Evolutionary conservation across 2,797 vertebrate genomes (phyloP), one percentile per base, ranked within the genome.

Genomic region (Rhabdomys pumilio): DNA sequence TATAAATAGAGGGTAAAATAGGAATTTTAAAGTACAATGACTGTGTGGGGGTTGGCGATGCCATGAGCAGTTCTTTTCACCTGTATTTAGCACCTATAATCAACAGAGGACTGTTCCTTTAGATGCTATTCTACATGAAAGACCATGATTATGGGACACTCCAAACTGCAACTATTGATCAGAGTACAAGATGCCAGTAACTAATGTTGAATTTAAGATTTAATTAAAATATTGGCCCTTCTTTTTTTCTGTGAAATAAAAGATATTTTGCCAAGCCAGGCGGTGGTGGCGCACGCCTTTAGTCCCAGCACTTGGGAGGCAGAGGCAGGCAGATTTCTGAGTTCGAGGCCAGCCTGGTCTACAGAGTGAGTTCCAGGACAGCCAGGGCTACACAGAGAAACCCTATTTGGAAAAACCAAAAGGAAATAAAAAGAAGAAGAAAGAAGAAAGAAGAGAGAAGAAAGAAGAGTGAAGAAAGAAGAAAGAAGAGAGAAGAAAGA

Each of bases 201-300:
- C 11, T n/a, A n/a, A 82, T 22, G 50, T 79, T 84, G 34, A 93
- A 17, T 79, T 26, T 79, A 67, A 93, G 44, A 76, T 8, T 75
- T 26, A 83, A 91, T 87, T 93, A 9, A 94, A 95, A 38, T 4
- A 31, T 63, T 93, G 75, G 92, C 5, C 59, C 31, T 91, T 90
- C 83, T 95, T 87, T 95, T 85, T 87, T 69, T 77, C 76, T 96
- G 82, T 81, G 85, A 65, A 90, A 63, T 67, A 77, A 38, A 93
- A 95, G 89, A 89, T 19, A 86, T 61, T 73, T 84, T 75, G 90
- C 29, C 67, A 77, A 50, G 50, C 10, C 10, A 10, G 10, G 50
- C 50, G 11, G 50, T 50, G 50, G 10, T 50, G 50, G 10, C 50
- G 10, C 50, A 50, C 11, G 50, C 50, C 50, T 50, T 50, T 50